Evolutionary conservation across 2,113 vertebrate species (phyloP).

Genomic region (Phycodurus eques): DNA sequence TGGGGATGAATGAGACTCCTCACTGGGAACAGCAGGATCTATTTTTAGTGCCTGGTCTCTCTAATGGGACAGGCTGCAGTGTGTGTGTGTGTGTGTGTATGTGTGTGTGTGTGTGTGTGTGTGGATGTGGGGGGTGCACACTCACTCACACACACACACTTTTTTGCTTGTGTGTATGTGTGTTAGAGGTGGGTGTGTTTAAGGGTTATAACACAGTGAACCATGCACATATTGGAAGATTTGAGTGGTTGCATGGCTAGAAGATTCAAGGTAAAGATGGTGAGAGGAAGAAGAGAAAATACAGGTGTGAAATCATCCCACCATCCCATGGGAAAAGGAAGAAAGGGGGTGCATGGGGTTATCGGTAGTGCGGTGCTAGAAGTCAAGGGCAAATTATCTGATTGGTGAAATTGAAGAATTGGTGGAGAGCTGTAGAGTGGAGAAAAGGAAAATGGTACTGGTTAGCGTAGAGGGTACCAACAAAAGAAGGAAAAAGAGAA

Average conservation of each 20-base stretch:
- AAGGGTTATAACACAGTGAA: conserved; percentile 10
- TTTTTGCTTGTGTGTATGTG: conserved; percentile 2
- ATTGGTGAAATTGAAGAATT: conserved; percentile 28
- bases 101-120: conserved; percentile 9
- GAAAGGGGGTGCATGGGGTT: neutral
- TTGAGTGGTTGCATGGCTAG: conserved; percentile 8
- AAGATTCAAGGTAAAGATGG: conserved; percentile 19
- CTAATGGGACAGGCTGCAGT: conserved; percentile 38
- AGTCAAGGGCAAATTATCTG: conserved; percentile 22
- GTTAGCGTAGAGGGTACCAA: conserved; percentile 7
- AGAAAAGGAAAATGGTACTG: conserved; percentile 14
- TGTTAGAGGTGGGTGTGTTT: neutral
- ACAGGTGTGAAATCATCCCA: conserved; percentile 6
- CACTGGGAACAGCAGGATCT: conserved; percentile 49
- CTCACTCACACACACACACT: too few species aligned
- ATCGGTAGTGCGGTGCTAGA: neutral
- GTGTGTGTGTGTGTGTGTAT: conserved; percentile 14
- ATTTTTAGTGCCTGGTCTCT: conserved; percentile 59
- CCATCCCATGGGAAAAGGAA: conserved; percentile 11
- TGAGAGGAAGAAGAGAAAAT: neutral
- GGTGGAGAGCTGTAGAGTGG: conserved; percentile 1
- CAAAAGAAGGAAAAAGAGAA: neutral
- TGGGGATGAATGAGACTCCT: conserved; percentile 53
- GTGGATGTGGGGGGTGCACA: conserved; percentile 7
- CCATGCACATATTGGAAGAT: conserved; percentile 24